Evolutionary conservation across 2,113 vertebrate species (phyloP), one percentile per base, ranked within the genome.

Genomic region (Thymallus thymallus): DNA sequence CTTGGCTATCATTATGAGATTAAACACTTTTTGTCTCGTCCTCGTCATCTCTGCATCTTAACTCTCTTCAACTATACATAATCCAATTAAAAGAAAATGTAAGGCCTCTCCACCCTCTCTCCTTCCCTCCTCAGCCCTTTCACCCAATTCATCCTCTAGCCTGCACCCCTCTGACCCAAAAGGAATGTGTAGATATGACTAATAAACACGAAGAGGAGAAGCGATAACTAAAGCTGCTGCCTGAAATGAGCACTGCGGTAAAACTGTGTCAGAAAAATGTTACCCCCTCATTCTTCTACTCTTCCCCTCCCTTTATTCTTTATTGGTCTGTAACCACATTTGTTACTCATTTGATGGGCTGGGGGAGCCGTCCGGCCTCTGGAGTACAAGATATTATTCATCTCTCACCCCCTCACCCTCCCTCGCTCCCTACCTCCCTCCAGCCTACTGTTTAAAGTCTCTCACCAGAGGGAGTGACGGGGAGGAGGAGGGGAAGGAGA

Each of bases 321-420:
- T 88, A 89, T 87, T 78, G 83, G 69, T 83, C 80, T 88, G 79
- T 79, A 84, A 88, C 88, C 85, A 78, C 90, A 90, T 90, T 93
- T 92, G 91, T 93, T 93, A 92, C 86, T 90, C 77, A 90, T 91
- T 93, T 93, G 90, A 93, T 88, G 89, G 91, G 91, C 89, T 88
- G 81, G 76, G 84, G 88, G 90, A 91, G 83, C 77, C 79, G 87
- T 91, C 89, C 85, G 71, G 85, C 84, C 91, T 91, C 91, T 86
- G 86, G 84, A 91, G 89, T 88, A 87, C 89, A 91, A 92, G 86
- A 85, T 88, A 93, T 93, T 92, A 88, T 91, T 91, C 86, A 91
- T 90, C 82, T 3, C 87, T 63, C 60, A 45, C 66, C 14, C 26
- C 55, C 3, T 62, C 32, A 9, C 32, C 29, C 35, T 60, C 29